Evolutionary conservation across 2,113 vertebrate species (phyloP).

Genomic region (Bos taurus): DNA sequence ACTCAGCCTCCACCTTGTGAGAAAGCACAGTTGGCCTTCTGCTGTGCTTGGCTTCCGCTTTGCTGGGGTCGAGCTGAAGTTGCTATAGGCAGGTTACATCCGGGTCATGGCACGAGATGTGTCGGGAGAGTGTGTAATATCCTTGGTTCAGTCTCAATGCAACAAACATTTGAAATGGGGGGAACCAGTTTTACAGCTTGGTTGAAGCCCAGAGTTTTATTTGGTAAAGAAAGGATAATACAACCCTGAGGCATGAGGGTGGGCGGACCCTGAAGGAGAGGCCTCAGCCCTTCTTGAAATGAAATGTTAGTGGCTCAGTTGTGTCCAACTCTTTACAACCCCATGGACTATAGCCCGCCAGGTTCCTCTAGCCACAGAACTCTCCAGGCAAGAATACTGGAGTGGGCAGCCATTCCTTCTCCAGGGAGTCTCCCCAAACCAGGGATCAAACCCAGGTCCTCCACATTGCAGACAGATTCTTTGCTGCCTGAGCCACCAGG

Average conservation of each 20-base stretch:
- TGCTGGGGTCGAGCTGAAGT: neutral
- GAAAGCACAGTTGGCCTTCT: neutral
- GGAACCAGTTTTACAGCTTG: neutral
- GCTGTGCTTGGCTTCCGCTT: neutral
- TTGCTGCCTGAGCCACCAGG: neutral
- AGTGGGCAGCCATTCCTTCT: neutral
- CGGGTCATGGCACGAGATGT: neutral
- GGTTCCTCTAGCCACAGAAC: neutral
- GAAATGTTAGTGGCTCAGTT: neutral
- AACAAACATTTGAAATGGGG: neutral
- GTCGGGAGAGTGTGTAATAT: neutral
- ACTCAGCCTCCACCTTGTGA: neutral
- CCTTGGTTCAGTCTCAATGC: neutral
- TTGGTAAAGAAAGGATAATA: neutral
- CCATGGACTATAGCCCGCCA: neutral
- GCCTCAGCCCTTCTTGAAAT: neutral
- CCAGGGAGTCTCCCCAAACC: neutral
- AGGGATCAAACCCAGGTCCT: neutral
- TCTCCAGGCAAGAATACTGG: neutral
- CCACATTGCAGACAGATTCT: neutral
- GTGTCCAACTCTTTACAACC: neutral
- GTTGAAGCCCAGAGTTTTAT: neutral
- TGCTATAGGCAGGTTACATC: neutral
- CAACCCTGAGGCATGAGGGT: neutral
- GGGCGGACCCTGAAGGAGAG: neutral